A percentile compares a stretch with the other conserved stretches of the same genome.
Evolutionary conservation across 2,113 vertebrate genomes (phyloP).

Genomic region (Opisthocomus hoazin): DNA sequence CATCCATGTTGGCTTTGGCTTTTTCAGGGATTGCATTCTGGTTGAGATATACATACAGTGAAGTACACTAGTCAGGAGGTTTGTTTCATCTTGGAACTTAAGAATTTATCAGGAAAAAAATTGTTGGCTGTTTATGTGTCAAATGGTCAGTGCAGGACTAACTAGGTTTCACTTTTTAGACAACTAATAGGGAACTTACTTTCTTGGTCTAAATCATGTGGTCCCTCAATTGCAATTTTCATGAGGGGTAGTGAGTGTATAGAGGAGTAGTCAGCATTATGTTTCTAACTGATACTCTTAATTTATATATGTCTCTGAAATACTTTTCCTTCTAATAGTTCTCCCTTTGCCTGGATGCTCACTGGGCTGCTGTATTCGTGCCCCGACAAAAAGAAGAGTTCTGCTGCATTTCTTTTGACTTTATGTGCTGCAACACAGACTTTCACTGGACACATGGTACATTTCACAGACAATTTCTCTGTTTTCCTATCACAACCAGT

Average conservation of each 20-base stretch:
- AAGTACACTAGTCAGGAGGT: not conserved
- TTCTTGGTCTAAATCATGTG: not conserved
- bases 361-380: not conserved
- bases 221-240: not conserved
- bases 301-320: not conserved
- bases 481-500: not conserved
- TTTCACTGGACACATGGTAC: not conserved
- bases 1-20: not conserved
- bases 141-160: not conserved
- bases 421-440: not conserved
- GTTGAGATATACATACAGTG: not conserved
- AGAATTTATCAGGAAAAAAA: not conserved
- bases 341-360: not conserved
- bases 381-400: not conserved
- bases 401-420: not conserved
- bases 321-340: not conserved
- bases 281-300: not conserved
- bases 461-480: not conserved
- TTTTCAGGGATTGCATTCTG: not conserved
- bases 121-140: not conserved
- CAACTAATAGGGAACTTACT: not conserved
- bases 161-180: not conserved
- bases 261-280: not conserved
- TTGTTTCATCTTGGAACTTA: not conserved
- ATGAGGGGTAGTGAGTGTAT: rapidly evolving